Evolutionary conservation across 2,797 vertebrate species (phyloP).

Genomic region (Pipistrellus pygmaeus): DNA sequence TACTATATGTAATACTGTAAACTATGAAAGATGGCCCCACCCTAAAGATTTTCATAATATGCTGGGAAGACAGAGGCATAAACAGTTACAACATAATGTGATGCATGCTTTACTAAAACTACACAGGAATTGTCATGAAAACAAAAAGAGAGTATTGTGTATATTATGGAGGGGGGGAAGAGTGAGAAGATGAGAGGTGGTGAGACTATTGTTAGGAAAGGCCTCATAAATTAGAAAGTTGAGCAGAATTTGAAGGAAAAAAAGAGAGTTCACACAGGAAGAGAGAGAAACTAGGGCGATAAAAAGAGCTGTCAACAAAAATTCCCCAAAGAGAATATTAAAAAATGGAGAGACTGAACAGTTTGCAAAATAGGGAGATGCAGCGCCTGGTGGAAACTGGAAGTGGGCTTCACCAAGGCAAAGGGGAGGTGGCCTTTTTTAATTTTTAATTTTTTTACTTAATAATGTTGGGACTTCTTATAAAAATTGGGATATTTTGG

Average conservation of each 20-base stretch:
- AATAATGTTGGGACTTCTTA: too few relatives aligned
- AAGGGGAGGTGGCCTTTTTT: background rate
- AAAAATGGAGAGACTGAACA: background rate
- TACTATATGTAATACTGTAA: too few relatives aligned
- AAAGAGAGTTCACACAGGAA: background rate
- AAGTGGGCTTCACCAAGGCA: background rate
- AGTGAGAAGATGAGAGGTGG: background rate
- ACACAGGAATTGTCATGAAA: background rate
- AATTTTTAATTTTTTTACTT: too few relatives aligned
- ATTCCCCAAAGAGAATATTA: background rate
- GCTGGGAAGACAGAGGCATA: background rate
- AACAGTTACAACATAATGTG: background rate
- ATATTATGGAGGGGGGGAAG: background rate
- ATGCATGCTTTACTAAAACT: background rate
- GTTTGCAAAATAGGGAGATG: background rate
- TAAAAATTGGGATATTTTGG: too few relatives aligned
- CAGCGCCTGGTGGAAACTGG: background rate
- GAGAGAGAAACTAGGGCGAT: background rate
- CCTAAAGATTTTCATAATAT: background rate
- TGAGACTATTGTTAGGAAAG: background rate
- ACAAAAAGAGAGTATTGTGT: too few relatives aligned
- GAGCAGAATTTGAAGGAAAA: constrained; percentile 30
- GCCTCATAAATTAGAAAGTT: background rate
- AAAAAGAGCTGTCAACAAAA: background rate
- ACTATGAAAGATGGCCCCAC: background rate